Percentiles rank a stretch among this genome's conserved stretches.
Conservation (phyloP, 1,140 invertebrate species). For the Drepana arcuata region DNA sequence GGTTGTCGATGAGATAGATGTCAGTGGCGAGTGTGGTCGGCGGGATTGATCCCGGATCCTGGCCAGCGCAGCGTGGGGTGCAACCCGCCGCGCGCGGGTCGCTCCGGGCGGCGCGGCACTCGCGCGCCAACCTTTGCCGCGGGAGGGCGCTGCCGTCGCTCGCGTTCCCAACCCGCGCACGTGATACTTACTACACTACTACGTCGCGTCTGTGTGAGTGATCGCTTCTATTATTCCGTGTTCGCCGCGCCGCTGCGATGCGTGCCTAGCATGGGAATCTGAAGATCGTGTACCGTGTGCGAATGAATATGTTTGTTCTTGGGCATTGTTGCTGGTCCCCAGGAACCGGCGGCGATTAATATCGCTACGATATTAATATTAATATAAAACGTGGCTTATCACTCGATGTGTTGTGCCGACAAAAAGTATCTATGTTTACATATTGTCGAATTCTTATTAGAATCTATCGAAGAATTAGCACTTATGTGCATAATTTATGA, state of each 20-base stretch:
- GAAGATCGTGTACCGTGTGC: conserved; percentile 29
- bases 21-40: conserved; percentile 18
- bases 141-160: conserved; percentile 41
- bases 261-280: conserved; percentile 47
- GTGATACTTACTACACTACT: conserved; percentile 21
- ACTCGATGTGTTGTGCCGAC: conserved; percentile 1
- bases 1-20: background rate
- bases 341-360: conserved; percentile 35
- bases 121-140: conserved; percentile 57
- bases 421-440: no score
- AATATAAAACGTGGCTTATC: conserved; percentile 21
- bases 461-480: no score
- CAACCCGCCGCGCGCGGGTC: conserved; percentile 24
- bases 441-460: conserved; percentile 8
- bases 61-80: conserved; percentile 28
- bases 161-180: conserved; percentile 21
- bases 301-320: conserved; percentile 43
- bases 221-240: conserved; percentile 39
- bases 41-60: conserved; percentile 56
- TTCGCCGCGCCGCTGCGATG: conserved; percentile 43
- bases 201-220: conserved; percentile 36
- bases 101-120: conserved; percentile 31
- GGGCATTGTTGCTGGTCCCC: conserved; percentile 40
- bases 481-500: no score
- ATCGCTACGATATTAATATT: conserved; percentile 36